These are phyloP conservation scores for Pteropus rufus DNA, from an alignment of 2,797 vertebrate species.

Conservation along the genomic window DNA sequence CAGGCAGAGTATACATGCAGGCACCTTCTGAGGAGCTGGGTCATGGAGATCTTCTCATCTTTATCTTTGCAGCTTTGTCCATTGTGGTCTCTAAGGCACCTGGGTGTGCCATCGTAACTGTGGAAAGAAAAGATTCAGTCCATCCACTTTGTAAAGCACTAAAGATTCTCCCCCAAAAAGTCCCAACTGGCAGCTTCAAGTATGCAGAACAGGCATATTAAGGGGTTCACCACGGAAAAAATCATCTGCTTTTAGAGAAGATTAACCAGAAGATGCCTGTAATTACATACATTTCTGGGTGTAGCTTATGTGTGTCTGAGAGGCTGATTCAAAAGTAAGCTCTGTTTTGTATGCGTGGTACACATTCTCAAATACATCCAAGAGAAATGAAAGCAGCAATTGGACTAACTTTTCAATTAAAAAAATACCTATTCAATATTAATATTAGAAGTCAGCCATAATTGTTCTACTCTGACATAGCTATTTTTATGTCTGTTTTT, in stretches of 20 bases:
- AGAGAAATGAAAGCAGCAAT: neutral
- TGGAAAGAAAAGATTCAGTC: neutral
- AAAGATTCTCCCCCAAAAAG: neutral
- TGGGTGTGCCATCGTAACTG: neutral
- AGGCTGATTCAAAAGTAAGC: neutral
- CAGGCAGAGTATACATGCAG: rapidly evolving
- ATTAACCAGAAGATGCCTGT: neutral
- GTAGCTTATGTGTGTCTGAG: neutral
- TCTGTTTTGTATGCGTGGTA: neutral
- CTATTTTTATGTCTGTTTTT: neutral
- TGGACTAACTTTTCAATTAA: neutral
- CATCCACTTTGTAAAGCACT: neutral
- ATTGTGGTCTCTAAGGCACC: neutral
- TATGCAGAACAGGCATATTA: neutral
- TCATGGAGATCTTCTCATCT: neutral
- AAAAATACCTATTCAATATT: neutral
- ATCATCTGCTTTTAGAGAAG: neutral
- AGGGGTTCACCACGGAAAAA: neutral
- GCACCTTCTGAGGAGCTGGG: neutral
- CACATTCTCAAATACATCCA: neutral
- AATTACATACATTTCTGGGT: neutral
- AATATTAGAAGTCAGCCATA: neutral
- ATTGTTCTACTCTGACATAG: neutral
- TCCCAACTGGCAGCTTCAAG: neutral
- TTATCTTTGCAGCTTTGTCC: neutral